Conservation (phyloP, 2,113 vertebrate genomes). For the Gadus macrocephalus region DNA sequence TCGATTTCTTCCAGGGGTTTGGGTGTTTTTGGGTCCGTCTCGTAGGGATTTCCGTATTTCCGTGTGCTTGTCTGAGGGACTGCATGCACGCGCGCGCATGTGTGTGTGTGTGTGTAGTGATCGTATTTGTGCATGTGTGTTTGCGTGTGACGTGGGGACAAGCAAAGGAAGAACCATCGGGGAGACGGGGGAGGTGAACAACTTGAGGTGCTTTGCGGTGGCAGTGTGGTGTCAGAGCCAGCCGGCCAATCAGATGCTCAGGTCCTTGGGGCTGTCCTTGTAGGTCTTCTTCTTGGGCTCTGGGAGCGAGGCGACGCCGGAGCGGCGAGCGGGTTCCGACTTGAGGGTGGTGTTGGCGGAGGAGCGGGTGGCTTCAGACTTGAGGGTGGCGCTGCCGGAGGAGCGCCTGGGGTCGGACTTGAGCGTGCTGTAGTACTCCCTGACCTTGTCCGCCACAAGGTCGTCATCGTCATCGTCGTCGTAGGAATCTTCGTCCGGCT, state of each 20-base stretch:
- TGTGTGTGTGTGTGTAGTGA: conserved; percentile 2
- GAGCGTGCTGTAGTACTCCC: conserved; percentile 75
- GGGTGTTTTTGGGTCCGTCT: conserved; percentile 22
- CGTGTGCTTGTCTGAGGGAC: background rate
- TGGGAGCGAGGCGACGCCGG: conserved; percentile 21
- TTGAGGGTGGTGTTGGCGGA: conserved; percentile 37
- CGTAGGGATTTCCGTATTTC: background rate
- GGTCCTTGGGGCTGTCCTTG: conserved; percentile 93
- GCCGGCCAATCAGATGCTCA: conserved; percentile 87
- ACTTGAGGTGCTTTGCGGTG: conserved; percentile 46
- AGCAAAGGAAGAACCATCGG: conserved; percentile 35
- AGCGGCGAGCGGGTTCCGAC: conserved; percentile 46
- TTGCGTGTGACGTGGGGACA: conserved; percentile 17
- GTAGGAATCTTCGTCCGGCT: conserved; percentile 13
- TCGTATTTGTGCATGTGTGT: conserved; percentile 15
- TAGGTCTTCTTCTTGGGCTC: conserved; percentile 83
- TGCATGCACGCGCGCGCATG: background rate
- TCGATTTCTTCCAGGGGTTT: conserved; percentile 37
- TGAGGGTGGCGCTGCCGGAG: conserved; percentile 51
- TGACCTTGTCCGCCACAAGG: conserved; percentile 65
- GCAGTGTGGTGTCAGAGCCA: conserved; percentile 27
- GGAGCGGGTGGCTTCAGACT: conserved; percentile 59
- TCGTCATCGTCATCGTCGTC: conserved; percentile 70
- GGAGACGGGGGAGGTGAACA: conserved; percentile 43
- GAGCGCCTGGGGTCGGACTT: conserved; percentile 63